Conservation (phyloP, 2,888 invertebrate species). For the Marronus borbonicus region DNA sequence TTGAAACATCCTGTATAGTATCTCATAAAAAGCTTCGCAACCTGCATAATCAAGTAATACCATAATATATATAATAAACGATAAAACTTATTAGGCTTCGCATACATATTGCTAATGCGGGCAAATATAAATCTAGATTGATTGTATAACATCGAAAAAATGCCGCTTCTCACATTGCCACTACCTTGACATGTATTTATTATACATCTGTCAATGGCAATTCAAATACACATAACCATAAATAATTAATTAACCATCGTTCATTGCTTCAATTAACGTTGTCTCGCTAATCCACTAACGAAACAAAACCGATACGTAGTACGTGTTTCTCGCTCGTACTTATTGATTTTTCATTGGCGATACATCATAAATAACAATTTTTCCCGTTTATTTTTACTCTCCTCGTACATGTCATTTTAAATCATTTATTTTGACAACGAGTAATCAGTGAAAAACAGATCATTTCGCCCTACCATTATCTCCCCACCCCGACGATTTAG, state of each 20-base stretch:
- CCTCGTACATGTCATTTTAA: constrained; percentile 58
- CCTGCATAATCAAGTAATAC: too few relatives aligned
- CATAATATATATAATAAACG: too few relatives aligned
- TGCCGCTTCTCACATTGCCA: constrained; percentile 1
- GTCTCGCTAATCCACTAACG: constrained; percentile 23
- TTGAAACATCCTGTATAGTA: too few relatives aligned
- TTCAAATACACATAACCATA: not conserved
- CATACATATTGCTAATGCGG: not conserved
- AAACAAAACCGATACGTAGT: constrained; percentile 20
- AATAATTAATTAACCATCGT: constrained; percentile 31
- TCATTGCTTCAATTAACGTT: constrained; percentile 22
- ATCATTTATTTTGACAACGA: too few relatives aligned
- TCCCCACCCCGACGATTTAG: not conserved
- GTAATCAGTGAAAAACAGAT: too few relatives aligned
- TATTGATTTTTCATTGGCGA: too few relatives aligned
- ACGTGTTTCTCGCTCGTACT: too few relatives aligned
- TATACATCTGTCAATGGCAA: constrained; percentile 1
- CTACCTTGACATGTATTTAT: constrained; percentile 18
- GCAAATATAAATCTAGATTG: not conserved
- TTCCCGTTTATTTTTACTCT: constrained; percentile 50
- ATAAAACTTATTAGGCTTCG: too few relatives aligned
- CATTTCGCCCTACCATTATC: not conserved
- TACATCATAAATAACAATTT: too few relatives aligned
- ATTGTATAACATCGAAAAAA: not conserved
- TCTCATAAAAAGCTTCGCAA: too few relatives aligned